A percentile compares a stretch with the other conserved stretches of the same genome.
Conservation (phyloP, 2,797 vertebrate species). For the Linurgus olivaceus region DNA sequence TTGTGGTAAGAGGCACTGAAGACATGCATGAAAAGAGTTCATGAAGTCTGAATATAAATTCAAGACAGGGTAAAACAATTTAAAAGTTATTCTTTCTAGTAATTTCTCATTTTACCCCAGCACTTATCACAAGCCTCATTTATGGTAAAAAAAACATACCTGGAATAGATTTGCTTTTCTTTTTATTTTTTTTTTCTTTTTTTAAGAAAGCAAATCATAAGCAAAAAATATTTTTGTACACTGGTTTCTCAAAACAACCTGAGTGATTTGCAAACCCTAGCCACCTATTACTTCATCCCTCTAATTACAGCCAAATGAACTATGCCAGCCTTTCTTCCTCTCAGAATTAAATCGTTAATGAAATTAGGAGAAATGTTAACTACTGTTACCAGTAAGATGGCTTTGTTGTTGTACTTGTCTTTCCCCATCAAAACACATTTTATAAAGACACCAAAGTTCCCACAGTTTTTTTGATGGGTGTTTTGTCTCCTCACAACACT, state of each 20-base stretch:
- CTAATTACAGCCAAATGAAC: slow-evolving; percentile 28
- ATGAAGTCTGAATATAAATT: not conserved
- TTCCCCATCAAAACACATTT: slow-evolving; percentile 8
- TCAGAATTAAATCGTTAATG: slow-evolving; percentile 14
- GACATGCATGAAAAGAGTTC: not conserved
- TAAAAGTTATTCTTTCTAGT: not conserved
- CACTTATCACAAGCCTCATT: not conserved
- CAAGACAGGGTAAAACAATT: not conserved
- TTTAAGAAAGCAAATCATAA: not conserved
- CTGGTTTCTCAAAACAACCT: not conserved
- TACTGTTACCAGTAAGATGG: not conserved
- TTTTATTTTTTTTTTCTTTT: not conserved
- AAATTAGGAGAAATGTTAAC: slow-evolving; percentile 38
- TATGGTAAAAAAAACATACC: not conserved
- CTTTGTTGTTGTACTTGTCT: slow-evolving; percentile 9
- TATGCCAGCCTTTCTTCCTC: slow-evolving; percentile 16
- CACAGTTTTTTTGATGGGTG: slow-evolving; percentile 7
- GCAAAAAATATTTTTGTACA: not conserved
- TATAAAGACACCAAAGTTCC: slow-evolving; percentile 13
- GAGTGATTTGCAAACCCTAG: not conserved
- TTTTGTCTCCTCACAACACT: not conserved
- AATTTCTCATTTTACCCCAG: not conserved
- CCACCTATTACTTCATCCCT: not conserved
- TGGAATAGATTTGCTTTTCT: not conserved
- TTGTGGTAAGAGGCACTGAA: not conserved